Conservation (phyloP, 2,888 invertebrate genomes). For the Entomobrya proxima region DNA sequence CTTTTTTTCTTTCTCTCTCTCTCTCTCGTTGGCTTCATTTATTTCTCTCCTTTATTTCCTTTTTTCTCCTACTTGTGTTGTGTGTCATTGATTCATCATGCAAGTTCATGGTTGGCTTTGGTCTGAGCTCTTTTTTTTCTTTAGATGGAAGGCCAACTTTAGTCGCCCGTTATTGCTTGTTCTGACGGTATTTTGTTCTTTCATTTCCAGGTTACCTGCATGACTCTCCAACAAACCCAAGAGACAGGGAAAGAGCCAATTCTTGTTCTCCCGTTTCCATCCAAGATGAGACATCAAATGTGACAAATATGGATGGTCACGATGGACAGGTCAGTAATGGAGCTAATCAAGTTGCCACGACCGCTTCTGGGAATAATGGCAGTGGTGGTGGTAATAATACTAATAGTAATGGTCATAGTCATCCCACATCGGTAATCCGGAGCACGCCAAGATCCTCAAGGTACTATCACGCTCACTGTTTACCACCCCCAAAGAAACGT, state of each 20-base stretch:
- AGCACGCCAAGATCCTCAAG: constrained; percentile 66
- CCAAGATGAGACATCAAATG: constrained; percentile 77
- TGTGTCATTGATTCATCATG: constrained; percentile 6
- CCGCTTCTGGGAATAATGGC: constrained; percentile 36
- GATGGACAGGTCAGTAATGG: constrained; percentile 66
- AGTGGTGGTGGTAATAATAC: constrained; percentile 40
- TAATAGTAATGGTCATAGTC: constrained; percentile 53
- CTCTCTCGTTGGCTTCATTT: constrained; percentile 4
- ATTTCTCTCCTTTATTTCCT: not conserved
- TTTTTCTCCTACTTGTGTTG: not conserved
- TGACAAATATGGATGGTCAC: constrained; percentile 74
- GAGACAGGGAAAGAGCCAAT: constrained; percentile 80
- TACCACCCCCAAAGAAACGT: constrained; percentile 91
- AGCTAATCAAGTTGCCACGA: constrained; percentile 62
- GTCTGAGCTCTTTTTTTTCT: not conserved
- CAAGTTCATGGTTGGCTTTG: constrained; percentile 16
- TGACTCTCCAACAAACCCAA: constrained; percentile 76
- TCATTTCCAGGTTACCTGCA: constrained; percentile 73
- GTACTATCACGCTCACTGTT: constrained; percentile 70
- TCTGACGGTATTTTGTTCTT: not conserved
- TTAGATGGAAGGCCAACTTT: not conserved
- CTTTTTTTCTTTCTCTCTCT: not conserved
- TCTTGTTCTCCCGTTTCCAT: constrained; percentile 76
- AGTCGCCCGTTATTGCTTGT: not conserved
- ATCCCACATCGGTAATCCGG: constrained; percentile 70